phyloP scores from a whole-genome alignment of 2,113 vertebrate species.

The Lates calcarifer region DNA sequence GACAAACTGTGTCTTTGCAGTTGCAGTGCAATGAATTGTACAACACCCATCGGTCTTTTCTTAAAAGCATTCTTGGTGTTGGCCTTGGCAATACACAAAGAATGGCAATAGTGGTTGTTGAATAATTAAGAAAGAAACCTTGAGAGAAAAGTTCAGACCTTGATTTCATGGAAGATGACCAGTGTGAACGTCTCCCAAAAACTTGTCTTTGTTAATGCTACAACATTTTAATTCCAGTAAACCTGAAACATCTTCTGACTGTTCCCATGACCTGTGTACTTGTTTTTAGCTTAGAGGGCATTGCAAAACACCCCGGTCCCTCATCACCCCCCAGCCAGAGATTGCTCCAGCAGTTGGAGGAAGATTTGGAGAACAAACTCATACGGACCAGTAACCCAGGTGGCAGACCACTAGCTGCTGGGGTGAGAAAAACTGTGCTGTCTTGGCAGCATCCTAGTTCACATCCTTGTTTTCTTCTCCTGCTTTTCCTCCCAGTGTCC shows the following conservation, averaged over 20 bases:
- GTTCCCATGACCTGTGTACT: too few species aligned
- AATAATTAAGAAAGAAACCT: neutral
- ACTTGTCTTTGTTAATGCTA: neutral
- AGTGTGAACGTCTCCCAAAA: neutral
- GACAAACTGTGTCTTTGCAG: too few species aligned
- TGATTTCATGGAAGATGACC: constrained; percentile 41
- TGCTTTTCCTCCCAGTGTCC: constrained; percentile 20
- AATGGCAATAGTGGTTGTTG: neutral
- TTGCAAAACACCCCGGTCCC: too few species aligned
- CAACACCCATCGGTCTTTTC: too few species aligned
- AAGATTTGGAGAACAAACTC: constrained; percentile 16
- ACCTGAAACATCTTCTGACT: constrained; percentile 23
- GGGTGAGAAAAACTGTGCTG: constrained; percentile 47
- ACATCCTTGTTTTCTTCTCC: constrained; percentile 37
- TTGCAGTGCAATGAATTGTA: neutral
- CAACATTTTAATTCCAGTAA: constrained; percentile 2
- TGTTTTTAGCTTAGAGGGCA: constrained; percentile 14
- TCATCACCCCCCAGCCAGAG: constrained; percentile 10
- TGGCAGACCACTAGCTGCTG: constrained; percentile 13
- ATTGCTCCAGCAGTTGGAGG: constrained; percentile 25
- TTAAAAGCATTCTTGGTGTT: neutral
- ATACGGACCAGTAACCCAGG: constrained; percentile 37
- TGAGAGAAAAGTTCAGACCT: neutral
- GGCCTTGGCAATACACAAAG: neutral
- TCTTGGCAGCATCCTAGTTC: constrained; percentile 63